Conservation (phyloP, 2,888 invertebrate species). For the Nasonia oneida region DNA sequence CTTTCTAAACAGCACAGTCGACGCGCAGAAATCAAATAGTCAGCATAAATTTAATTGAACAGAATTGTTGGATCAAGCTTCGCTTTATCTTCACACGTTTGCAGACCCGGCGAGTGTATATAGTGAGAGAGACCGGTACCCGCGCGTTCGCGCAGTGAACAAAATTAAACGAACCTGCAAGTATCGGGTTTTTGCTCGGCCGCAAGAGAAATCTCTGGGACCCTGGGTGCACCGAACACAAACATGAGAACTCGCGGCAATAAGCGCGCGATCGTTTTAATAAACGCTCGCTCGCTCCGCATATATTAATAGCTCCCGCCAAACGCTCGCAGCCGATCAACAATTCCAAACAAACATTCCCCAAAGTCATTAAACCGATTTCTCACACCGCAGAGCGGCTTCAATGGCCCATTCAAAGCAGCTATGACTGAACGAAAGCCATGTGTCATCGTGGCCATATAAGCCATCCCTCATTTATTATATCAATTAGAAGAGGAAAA, state of each 20-base stretch:
- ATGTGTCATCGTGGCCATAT: constrained; percentile 34
- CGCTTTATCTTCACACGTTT: neutral
- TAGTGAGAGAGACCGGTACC: neutral
- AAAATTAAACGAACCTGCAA: neutral
- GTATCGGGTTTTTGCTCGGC: neutral
- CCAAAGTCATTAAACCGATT: neutral
- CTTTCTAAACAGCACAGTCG: neutral
- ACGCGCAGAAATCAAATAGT: constrained; percentile 5
- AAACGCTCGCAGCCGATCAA: neutral
- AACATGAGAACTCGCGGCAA: constrained; percentile 9
- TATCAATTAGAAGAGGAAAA: constrained; percentile 31
- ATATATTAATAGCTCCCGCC: neutral
- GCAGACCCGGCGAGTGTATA: neutral
- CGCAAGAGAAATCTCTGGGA: neutral
- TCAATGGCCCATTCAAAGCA: neutral
- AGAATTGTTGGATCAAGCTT: neutral
- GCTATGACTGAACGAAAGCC: constrained; percentile 9
- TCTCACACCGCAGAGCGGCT: neutral
- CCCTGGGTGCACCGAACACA: neutral
- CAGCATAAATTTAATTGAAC: neutral
- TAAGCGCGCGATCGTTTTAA: constrained; percentile 16
- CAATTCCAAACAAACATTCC: neutral
- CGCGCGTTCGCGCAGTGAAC: neutral
- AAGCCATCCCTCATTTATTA: constrained; percentile 30
- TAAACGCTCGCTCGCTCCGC: neutral